Evolutionary conservation across 1,140 invertebrate species (phyloP), one percentile per base, ranked within the genome.

Genomic region (Antheraea mylitta): DNA sequence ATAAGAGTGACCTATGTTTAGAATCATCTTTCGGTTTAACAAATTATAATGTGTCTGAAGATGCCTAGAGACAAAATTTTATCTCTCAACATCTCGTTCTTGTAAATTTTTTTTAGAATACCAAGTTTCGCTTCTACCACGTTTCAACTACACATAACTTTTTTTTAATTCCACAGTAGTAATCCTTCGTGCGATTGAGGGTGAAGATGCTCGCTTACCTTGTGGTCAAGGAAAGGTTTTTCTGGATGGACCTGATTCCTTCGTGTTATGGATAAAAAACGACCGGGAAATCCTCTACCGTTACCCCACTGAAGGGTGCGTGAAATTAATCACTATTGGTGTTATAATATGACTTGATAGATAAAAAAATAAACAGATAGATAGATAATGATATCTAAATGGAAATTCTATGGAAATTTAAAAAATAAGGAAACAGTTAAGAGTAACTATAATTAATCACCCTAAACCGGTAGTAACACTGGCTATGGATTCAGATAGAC

Each of bases 211-310:
- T 0, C 48, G 84, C 0, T 72, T 91, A 8, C 89, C 89, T 0
- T 91, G 89, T 66, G 87, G 86, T 0, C 86, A 85, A 61, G 86
- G 87, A 2, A 90, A 84, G 65, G 85, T 91, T 11, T 91, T 91
- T 64, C 74, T 91, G 0, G 89, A 91, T 61, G 89, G 89, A 0
- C 86, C 86, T 8, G 85, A 87, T 18, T 83, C 87, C 5, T 91
- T 88, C 68, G 82, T 91, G 13, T 72, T 91, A 0, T 91, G 89
- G 89, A 70, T 91, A 13, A 91, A 89, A 68, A 84, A 91, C 64
- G 87, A 91, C 36, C 77, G 78, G n/a, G 86, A 90, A 7, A 83
- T 90, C 61, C 69, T 90, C 0, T 85, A 90, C 63, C 67, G 89
- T 59, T 91, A 82, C 61, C 89, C 89, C 0, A 86, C 83, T 19